Evolutionary conservation across 2,888 invertebrate genomes (phyloP).

Genomic region (Erebia epiphron): DNA sequence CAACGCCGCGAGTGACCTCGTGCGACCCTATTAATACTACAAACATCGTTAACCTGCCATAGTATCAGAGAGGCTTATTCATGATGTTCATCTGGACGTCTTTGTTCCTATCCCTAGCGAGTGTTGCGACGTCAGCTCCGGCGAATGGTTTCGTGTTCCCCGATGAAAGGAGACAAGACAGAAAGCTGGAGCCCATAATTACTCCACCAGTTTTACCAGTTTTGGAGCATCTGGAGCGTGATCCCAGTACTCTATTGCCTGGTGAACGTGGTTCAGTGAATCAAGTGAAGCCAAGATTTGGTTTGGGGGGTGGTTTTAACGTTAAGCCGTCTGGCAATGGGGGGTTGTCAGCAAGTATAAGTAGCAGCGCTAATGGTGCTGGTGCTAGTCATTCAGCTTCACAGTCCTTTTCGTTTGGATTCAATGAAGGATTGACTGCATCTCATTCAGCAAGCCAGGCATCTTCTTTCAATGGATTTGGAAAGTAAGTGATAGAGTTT

Average conservation of each 20-base stretch:
- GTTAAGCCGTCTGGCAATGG: constrained; percentile 69
- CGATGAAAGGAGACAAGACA: constrained; percentile 61
- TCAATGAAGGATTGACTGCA: constrained; percentile 75
- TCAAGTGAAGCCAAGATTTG: constrained; percentile 64
- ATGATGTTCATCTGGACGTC: constrained; percentile 70
- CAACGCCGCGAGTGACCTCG: constrained; percentile 75
- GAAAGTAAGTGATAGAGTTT: constrained; percentile 63
- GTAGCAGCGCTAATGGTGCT: constrained; percentile 69
- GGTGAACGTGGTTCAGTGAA: constrained; percentile 52
- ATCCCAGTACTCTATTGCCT: constrained; percentile 74
- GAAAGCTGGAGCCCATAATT: constrained; percentile 71
- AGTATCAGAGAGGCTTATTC: constrained; percentile 66
- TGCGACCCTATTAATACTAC: constrained; percentile 79
- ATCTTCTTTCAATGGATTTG: constrained; percentile 74
- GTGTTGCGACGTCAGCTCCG: constrained; percentile 56
- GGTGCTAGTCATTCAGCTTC: constrained; percentile 75
- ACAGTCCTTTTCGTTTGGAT: constrained; percentile 77
- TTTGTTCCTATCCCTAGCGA: constrained; percentile 55
- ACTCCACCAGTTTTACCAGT: constrained; percentile 78
- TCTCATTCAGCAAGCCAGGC: constrained; percentile 79
- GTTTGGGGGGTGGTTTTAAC: constrained; percentile 69
- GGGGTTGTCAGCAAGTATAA: constrained; percentile 71
- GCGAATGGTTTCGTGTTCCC: constrained; percentile 69
- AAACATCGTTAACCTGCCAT: constrained; percentile 63
- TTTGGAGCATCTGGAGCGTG: constrained; percentile 76